Base-by-base conservation (phyloP, 2,888 invertebrate genomes). In the Saturnia pavonia region DNA sequence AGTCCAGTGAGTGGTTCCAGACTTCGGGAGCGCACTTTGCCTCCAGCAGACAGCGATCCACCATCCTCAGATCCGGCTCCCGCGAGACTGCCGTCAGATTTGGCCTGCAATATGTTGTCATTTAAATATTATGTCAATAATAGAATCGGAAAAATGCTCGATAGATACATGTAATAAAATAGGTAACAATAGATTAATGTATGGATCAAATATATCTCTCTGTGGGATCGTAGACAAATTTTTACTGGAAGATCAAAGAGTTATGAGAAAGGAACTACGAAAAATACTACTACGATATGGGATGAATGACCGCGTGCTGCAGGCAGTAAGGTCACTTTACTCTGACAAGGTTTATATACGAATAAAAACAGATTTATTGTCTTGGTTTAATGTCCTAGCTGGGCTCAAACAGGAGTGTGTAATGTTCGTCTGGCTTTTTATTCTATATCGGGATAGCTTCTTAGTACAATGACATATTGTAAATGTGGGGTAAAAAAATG, bases 1-100 rank as follows among this genome's bases (percentile, higher is more conserved):
- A 99, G 95, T 9, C 99, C 99, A 2, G 99, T 98, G 75, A 99
- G 95, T n/a, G 99, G 99, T 93, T 99, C 99, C 77, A 99, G 94
- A 45, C 99, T 99, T 77, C 99, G 96, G 70, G 98, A 98, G 68
- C 94, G 91, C 79, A 90, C 91, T 80, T 92, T 92, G 40, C 93
- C 87, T 71, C 77, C 86, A 12, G 83, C 83, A 0, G 86, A 81
- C 67, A 89, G 76, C 1, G 88, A 81, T 0, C 88, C 87, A 60
- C 90, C 87, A 68, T 92, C 92, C 67, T 95, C 95, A 0, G 95
- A 95, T 67, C 96, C 95, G 6, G 95, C 94, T 66, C 95, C 95
- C 34, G 96, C 96, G 75, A 98, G 91, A 70, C 98, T 97, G 69
- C 98, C 98, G 86, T 98, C 98, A 0, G 98, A 98, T 89, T 98